Conservation (phyloP, 2,113 vertebrate species). For the Dunckerocampus dactyliophorus region DNA sequence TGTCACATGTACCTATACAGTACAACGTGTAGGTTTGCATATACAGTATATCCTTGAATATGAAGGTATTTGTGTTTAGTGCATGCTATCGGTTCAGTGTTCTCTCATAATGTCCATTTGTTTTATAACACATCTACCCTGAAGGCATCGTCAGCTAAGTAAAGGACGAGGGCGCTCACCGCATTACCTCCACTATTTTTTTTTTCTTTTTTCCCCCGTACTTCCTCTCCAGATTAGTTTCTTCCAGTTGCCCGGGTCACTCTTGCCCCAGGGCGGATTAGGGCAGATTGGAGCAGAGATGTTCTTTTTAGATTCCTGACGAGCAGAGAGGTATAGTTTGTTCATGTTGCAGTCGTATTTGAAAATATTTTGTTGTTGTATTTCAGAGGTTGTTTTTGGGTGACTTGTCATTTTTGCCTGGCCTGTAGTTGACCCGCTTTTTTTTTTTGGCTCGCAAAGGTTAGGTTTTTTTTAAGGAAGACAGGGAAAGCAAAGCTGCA, state of each 20-base stretch:
- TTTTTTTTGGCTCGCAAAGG: slow-evolving; percentile 18
- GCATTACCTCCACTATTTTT: slow-evolving; percentile 59
- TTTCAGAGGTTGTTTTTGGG: slow-evolving; percentile 15
- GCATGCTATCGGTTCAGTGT: neutral
- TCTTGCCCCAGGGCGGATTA: slow-evolving; percentile 55
- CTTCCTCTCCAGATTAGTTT: slow-evolving; percentile 50
- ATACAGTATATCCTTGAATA: neutral
- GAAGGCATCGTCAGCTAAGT: slow-evolving; percentile 54
- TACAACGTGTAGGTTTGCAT: neutral
- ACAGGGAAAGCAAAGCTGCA: neutral
- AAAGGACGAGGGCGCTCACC: slow-evolving; percentile 57
- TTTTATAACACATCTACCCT: slow-evolving; percentile 58
- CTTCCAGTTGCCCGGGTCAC: slow-evolving; percentile 60
- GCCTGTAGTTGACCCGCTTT: slow-evolving; percentile 33
- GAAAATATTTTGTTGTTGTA: slow-evolving; percentile 15
- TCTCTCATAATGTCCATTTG: slow-evolving; percentile 14
- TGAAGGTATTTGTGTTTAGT: neutral
- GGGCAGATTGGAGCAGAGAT: slow-evolving; percentile 49
- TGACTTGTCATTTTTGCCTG: slow-evolving; percentile 18
- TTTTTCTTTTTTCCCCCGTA: slow-evolving; percentile 13
- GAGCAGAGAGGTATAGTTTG: slow-evolving; percentile 24
- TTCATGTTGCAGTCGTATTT: slow-evolving; percentile 18
- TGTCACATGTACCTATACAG: neutral
- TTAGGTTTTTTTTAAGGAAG: neutral
- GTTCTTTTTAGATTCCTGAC: slow-evolving; percentile 41